A percentile compares a stretch with the other conserved stretches of the same genome.
These are phyloP conservation scores for Operophtera brumata DNA, from an alignment of 2,888 invertebrate species.

Conservation along the genomic window DNA sequence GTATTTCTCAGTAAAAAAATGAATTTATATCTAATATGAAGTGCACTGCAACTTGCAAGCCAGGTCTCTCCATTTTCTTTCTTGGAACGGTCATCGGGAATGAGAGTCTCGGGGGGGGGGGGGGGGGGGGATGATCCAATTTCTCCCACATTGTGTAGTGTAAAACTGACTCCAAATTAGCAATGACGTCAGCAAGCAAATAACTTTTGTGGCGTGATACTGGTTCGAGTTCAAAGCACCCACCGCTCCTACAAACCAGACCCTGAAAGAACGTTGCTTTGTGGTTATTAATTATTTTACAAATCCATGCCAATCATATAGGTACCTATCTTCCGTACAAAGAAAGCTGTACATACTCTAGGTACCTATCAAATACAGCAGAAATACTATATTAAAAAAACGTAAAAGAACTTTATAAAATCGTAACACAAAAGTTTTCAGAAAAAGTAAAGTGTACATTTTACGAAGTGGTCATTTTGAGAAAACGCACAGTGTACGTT, in stretches of 20 bases:
- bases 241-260: background rate
- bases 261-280: background rate
- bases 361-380: no score
- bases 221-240: slow-evolving; percentile 7
- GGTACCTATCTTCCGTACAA: no score
- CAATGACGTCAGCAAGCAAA: slow-evolving; percentile 23
- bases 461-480: no score
- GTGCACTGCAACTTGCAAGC: background rate
- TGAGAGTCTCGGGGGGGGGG: no score
- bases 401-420: no score
- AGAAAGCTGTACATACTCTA: no score
- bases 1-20: background rate
- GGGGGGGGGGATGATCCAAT: slow-evolving; percentile 1
- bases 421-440: no score
- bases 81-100: background rate
- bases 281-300: background rate
- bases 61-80: background rate
- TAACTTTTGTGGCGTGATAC: slow-evolving; percentile 1
- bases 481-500: no score
- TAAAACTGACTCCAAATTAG: slow-evolving; percentile 17
- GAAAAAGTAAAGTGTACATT: no score
- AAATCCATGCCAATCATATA: background rate
- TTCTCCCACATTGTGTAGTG: slow-evolving; percentile 2
- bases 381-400: no score
- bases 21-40: background rate